phyloP scores from a whole-genome alignment of 2,113 vertebrate species.

The Pagrus major region DNA sequence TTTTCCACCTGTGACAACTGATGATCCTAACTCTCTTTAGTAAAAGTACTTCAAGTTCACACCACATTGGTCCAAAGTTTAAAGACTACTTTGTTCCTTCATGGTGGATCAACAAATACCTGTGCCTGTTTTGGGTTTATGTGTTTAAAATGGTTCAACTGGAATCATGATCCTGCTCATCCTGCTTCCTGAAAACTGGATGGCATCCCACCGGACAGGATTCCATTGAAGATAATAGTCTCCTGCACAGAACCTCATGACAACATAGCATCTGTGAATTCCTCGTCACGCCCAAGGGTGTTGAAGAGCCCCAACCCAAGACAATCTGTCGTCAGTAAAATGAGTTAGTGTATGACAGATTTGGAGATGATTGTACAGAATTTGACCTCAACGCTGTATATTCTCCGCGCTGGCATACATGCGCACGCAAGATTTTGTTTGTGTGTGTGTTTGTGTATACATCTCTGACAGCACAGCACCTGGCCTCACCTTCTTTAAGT shows the following conservation, averaged over 20 bases:
- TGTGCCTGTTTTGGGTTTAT: neutral
- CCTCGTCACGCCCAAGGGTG: conserved; percentile 16
- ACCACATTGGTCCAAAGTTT: neutral
- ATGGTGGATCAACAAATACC: neutral
- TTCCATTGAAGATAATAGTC: conserved; percentile 1
- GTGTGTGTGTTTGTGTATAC: conserved; percentile 20
- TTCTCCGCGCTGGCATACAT: neutral
- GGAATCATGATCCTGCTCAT: conserved; percentile 28
- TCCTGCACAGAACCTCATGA: neutral
- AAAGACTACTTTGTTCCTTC: neutral
- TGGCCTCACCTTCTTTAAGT: conserved; percentile 48
- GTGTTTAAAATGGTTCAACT: neutral
- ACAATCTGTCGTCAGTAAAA: conserved; percentile 11
- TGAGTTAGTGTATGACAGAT: neutral
- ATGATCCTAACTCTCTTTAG: no score
- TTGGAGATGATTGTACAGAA: neutral
- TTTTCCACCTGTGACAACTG: neutral
- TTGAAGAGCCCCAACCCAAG: neutral
- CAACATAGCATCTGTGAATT: conserved; percentile 12
- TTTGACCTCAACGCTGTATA: conserved; percentile 1
- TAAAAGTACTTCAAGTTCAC: neutral
- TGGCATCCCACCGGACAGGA: conserved; percentile 52
- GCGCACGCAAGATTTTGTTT: conserved; percentile 18
- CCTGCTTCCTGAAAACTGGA: conserved; percentile 24
- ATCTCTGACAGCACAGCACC: conserved; percentile 36